Conservation (phyloP, 23 tunicate species). For the Clavelina lepadiformis region DNA sequence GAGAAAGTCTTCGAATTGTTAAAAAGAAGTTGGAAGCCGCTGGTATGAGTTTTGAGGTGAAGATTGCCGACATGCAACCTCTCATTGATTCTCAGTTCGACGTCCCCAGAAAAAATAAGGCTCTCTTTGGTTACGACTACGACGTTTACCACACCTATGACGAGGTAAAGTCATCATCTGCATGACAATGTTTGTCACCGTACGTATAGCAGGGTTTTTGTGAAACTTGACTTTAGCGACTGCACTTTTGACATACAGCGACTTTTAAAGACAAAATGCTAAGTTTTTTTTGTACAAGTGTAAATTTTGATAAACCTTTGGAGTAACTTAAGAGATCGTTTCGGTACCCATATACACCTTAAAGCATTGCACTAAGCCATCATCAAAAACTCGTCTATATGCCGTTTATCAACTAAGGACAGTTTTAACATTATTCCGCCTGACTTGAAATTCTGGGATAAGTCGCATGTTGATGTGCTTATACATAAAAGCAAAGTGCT, state of each 20-base stretch:
- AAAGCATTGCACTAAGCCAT: too few relatives aligned
- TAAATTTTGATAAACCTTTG: not conserved
- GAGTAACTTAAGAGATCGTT: too few relatives aligned
- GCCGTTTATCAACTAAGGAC: too few relatives aligned
- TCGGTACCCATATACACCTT: too few relatives aligned
- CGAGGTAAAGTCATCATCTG: slow-evolving; percentile 33
- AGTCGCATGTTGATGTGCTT: too few relatives aligned
- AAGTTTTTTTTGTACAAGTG: not conserved
- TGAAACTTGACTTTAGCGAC: too few relatives aligned
- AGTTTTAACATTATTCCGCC: too few relatives aligned
- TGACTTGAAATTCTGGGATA: too few relatives aligned
- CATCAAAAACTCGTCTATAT: too few relatives aligned
- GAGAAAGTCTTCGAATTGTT: slow-evolving; percentile 21
- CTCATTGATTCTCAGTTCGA: slow-evolving; percentile 58
- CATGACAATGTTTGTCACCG: not conserved
- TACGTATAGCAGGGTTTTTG: not conserved
- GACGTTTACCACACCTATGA: slow-evolving; percentile 60
- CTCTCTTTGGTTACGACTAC: slow-evolving; percentile 32
- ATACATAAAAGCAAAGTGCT: too few relatives aligned
- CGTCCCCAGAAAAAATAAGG: not conserved
- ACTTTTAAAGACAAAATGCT: not conserved
- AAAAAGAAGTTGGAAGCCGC: slow-evolving; percentile 24
- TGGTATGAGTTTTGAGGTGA: slow-evolving; percentile 43
- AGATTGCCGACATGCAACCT: slow-evolving; percentile 52
- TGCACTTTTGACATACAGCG: not conserved